A percentile compares a stretch with the other conserved stretches of the same genome.
Conservation (phyloP, 2,797 vertebrate species). For the Nyctibius grandis region DNA sequence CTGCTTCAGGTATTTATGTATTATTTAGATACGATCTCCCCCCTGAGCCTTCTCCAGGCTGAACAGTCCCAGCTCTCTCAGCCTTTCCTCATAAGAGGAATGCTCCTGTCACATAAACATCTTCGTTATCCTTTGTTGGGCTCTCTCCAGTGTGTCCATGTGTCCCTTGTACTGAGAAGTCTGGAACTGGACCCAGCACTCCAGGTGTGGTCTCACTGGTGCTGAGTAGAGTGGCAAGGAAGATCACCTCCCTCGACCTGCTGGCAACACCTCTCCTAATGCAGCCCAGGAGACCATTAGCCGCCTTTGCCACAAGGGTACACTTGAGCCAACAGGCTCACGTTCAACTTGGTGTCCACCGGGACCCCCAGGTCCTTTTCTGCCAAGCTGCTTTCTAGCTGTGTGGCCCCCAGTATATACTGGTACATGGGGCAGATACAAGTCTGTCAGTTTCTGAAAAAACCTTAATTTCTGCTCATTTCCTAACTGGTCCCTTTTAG, state of each 20-base stretch:
- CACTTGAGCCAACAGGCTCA: not conserved
- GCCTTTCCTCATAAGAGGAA: not conserved
- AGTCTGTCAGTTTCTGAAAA: not conserved
- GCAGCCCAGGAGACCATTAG: not conserved
- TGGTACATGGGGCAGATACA: not conserved
- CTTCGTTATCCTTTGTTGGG: not conserved
- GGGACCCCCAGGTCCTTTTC: not conserved
- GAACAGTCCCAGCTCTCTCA: not conserved
- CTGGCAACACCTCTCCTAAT: not conserved
- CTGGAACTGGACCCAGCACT: not conserved
- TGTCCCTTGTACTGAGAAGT: not conserved
- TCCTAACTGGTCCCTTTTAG: not conserved
- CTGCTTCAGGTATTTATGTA: not conserved
- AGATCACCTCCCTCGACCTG: not conserved
- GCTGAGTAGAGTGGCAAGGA: not conserved
- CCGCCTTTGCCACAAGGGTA: rapidly evolving
- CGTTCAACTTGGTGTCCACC: not conserved
- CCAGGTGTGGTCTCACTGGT: not conserved
- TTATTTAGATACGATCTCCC: not conserved
- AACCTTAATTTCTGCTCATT: not conserved
- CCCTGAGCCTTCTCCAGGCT: not conserved
- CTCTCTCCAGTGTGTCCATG: not conserved
- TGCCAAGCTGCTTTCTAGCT: not conserved
- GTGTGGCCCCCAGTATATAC: no score
- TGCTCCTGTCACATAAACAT: not conserved